Conservation (phyloP, 1,140 invertebrate genomes). For the Cotesia typhae region DNA sequence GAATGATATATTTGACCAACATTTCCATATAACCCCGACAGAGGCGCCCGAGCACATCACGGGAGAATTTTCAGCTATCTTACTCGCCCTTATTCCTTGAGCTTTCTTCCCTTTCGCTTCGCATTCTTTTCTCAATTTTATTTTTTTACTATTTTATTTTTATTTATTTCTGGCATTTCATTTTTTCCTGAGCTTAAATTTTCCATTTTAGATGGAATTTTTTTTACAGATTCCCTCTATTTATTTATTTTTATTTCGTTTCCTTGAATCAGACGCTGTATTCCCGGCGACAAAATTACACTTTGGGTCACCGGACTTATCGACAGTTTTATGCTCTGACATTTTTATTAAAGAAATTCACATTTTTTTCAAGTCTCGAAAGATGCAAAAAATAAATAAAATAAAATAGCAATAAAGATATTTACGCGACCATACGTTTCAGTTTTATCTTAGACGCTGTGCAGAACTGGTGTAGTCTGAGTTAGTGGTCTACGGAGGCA, state of each 20-base stretch:
- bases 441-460: too few species aligned
- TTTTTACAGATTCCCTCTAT: constrained; percentile 24
- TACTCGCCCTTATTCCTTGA: constrained; percentile 37
- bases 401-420: too few species aligned
- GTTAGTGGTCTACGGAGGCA: constrained; percentile 24
- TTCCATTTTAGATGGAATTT: constrained; percentile 22
- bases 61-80: background rate
- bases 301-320: constrained; percentile 53
- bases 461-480: too few species aligned
- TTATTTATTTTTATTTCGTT: constrained; percentile 20
- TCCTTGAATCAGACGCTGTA: background rate
- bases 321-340: constrained; percentile 53
- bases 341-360: constrained; percentile 49
- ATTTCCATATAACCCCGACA: constrained; percentile 44
- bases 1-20: constrained; percentile 87
- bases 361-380: constrained; percentile 4
- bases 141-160: constrained; percentile 16
- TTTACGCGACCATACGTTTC: too few species aligned
- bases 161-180: constrained; percentile 9
- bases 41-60: constrained; percentile 35
- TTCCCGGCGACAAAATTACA: constrained; percentile 45
- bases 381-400: constrained; percentile 28
- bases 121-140: constrained; percentile 16
- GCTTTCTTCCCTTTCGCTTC: constrained; percentile 38
- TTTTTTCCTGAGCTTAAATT: constrained; percentile 30